These are phyloP conservation scores for Arenaria interpres DNA, from an alignment of 2,113 vertebrate genomes.

Conservation along the genomic window DNA sequence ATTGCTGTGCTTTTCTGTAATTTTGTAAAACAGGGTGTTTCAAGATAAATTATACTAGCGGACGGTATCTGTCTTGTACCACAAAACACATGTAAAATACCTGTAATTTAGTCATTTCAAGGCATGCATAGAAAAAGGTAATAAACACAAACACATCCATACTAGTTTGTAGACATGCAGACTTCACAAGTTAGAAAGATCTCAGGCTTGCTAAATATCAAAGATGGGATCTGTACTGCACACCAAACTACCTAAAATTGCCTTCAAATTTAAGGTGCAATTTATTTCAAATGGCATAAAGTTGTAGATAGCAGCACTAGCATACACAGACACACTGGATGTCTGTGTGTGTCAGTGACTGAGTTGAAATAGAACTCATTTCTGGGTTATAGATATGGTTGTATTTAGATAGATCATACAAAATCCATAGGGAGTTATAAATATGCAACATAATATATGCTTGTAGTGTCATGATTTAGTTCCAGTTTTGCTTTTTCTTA, in stretches of 20 bases:
- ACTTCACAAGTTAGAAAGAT: slow-evolving; percentile 76
- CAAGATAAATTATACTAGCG: slow-evolving; percentile 91
- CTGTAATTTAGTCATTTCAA: slow-evolving; percentile 85
- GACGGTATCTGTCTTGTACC: slow-evolving; percentile 82
- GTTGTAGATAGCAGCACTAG: slow-evolving; percentile 61
- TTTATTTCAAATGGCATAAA: slow-evolving; percentile 79
- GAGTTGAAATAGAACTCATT: slow-evolving; percentile 1
- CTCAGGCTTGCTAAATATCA: slow-evolving; percentile 74
- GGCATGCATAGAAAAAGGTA: slow-evolving; percentile 76
- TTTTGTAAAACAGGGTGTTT: slow-evolving; percentile 87
- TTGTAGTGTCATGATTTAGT: neutral
- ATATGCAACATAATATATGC: neutral
- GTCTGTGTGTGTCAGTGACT: neutral
- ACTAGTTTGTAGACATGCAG: slow-evolving; percentile 77
- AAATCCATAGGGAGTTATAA: neutral
- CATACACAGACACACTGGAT: slow-evolving; percentile 14
- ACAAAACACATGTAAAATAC: slow-evolving; percentile 87
- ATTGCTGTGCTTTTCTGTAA: slow-evolving; percentile 96
- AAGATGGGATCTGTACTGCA: slow-evolving; percentile 67
- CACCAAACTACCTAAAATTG: slow-evolving; percentile 79
- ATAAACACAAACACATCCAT: slow-evolving; percentile 80
- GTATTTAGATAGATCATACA: neutral
- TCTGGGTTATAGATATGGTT: neutral
- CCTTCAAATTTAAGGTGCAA: slow-evolving; percentile 78
- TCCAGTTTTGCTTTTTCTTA: neutral